Conservation (phyloP, 2,113 vertebrate genomes). For the Clarias magur region DNA sequence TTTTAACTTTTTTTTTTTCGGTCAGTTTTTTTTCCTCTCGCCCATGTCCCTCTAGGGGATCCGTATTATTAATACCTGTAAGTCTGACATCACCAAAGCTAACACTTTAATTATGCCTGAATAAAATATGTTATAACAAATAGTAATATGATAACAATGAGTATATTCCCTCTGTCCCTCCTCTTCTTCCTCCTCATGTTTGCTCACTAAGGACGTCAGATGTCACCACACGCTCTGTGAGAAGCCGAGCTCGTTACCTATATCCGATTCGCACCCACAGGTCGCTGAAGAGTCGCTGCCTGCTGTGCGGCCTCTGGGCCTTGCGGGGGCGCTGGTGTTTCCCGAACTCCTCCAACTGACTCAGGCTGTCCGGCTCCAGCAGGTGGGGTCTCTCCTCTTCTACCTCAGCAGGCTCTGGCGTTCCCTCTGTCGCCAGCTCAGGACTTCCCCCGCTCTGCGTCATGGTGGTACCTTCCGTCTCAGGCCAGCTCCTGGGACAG, state of each 20-base stretch:
- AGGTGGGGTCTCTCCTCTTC: constrained; percentile 85
- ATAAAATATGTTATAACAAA: background rate
- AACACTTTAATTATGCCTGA: background rate
- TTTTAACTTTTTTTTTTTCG: too few relatives aligned
- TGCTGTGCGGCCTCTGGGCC: constrained; percentile 78
- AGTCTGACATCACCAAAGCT: background rate
- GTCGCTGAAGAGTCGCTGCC: constrained; percentile 92
- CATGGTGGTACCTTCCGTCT: constrained; percentile 40
- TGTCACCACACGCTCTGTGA: background rate
- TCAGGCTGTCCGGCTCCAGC: constrained; percentile 91
- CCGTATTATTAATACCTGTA: background rate
- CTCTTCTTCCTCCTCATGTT: background rate
- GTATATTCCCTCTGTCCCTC: background rate
- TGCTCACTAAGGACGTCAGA: background rate
- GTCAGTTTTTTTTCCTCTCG: too few relatives aligned
- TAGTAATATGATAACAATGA: background rate
- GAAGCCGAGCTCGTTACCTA: constrained; percentile 74
- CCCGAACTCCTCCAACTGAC: constrained; percentile 95
- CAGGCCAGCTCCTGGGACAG: constrained; percentile 51
- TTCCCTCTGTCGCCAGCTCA: constrained; percentile 60
- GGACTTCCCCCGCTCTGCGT: constrained; percentile 40
- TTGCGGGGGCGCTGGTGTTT: constrained; percentile 88
- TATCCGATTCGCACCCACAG: constrained; percentile 96
- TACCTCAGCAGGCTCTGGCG: constrained; percentile 47
- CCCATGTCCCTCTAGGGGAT: too few relatives aligned